phyloP scores from a whole-genome alignment of 2,113 vertebrate genomes.

The Pelvicachromis taeniatus region DNA sequence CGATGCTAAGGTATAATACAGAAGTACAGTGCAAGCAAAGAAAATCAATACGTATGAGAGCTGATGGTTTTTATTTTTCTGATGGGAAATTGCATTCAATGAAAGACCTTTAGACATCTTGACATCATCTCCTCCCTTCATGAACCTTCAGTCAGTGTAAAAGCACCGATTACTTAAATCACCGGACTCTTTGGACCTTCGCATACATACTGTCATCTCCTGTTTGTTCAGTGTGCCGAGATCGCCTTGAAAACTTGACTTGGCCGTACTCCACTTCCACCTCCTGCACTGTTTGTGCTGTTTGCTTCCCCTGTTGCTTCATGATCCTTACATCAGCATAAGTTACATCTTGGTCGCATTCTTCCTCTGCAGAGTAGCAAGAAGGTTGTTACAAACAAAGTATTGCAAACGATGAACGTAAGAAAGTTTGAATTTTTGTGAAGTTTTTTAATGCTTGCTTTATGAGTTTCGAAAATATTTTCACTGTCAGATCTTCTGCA shows the following conservation, averaged over 20 bases:
- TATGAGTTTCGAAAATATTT: not conserved
- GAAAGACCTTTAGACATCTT: rapidly evolving
- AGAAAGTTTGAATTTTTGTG: not conserved
- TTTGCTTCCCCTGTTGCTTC: not conserved
- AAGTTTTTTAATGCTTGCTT: not conserved
- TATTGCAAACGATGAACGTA: rapidly evolving
- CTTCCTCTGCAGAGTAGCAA: not conserved
- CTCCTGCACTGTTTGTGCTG: not conserved
- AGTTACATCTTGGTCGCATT: conserved; percentile 8
- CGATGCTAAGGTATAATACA: not conserved
- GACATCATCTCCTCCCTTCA: not conserved
- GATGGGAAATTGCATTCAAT: not conserved
- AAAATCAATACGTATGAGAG: rapidly evolving
- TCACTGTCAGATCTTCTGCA: not conserved
- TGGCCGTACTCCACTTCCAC: conserved; percentile 52
- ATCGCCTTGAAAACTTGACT: conserved; percentile 18
- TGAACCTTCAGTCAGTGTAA: not conserved
- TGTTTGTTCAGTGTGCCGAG: not conserved
- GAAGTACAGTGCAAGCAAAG: not conserved
- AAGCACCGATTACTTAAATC: rapidly evolving
- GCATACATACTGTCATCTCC: conserved; percentile 32
- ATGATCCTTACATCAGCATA: conserved; percentile 34
- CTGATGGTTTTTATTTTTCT: not conserved
- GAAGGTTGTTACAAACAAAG: rapidly evolving
- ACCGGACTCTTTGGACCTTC: not conserved